These are phyloP conservation scores for Amphimallon solstitiale DNA, from an alignment of 2,888 invertebrate genomes.

Conservation along the genomic window DNA sequence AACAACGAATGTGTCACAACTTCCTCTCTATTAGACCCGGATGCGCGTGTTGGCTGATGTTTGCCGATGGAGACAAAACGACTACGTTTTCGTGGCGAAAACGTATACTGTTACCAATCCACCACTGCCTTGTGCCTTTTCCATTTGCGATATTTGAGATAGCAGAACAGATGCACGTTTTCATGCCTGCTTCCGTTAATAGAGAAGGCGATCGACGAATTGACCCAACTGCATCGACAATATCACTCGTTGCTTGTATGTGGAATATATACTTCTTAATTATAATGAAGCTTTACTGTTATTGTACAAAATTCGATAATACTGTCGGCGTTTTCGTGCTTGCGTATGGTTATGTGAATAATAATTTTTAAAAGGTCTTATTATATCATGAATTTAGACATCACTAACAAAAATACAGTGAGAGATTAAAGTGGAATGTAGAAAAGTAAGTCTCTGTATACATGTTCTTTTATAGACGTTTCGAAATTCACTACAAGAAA, in stretches of 20 bases:
- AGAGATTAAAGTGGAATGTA: conserved; percentile 12
- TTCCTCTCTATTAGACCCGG: conserved; percentile 31
- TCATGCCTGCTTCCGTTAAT: conserved; percentile 13
- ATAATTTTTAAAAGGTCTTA: background rate
- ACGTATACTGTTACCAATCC: conserved; percentile 20
- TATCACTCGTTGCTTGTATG: background rate
- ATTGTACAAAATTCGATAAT: conserved; percentile 1
- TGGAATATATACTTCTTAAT: background rate
- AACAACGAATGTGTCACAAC: conserved; percentile 25
- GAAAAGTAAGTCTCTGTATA: conserved; percentile 7
- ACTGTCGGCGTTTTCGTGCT: background rate
- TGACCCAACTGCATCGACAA: background rate
- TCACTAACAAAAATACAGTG: background rate
- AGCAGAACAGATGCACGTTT: conserved; percentile 27
- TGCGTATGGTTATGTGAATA: background rate
- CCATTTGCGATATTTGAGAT: conserved; percentile 32
- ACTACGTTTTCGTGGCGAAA: conserved; percentile 9
- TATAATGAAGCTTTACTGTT: background rate
- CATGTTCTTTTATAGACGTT: no score
- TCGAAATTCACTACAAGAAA: no score
- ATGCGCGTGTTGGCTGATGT: conserved; percentile 25
- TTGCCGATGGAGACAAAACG: conserved; percentile 20
- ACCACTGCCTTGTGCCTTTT: conserved; percentile 6
- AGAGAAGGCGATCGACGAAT: background rate
- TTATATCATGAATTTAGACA: conserved; percentile 1